Conservation (phyloP, 2,797 vertebrate species). For the Bradypodion ventrale region DNA sequence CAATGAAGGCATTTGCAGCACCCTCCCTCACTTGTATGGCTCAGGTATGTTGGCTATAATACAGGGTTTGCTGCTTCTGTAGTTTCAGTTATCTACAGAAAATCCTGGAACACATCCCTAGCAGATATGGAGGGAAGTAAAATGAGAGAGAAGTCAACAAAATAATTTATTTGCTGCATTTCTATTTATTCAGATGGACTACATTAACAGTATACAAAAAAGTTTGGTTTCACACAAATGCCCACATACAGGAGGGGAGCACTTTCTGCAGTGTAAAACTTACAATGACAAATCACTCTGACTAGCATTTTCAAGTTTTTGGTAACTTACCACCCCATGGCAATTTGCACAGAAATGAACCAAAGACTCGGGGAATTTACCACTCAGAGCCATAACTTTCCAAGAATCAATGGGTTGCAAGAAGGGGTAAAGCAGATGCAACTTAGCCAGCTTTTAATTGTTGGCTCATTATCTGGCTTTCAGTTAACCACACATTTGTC, state of each 20-base stretch:
- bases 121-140: too few relatives aligned
- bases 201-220: neutral
- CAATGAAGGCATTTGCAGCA: too few relatives aligned
- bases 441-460: neutral
- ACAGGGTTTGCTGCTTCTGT: too few relatives aligned
- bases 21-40: too few relatives aligned
- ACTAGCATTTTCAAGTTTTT: neutral
- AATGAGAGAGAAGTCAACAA: neutral
- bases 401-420: neutral
- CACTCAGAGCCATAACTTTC: neutral
- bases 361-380: neutral
- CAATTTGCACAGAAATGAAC: neutral
- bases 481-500: neutral
- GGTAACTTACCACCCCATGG: neutral
- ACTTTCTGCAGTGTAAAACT: neutral
- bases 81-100: too few relatives aligned
- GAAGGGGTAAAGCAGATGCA: neutral
- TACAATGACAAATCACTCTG: neutral
- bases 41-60: too few relatives aligned
- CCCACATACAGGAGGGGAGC: too few relatives aligned
- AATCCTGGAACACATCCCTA: too few relatives aligned
- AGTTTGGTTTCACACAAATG: neutral
- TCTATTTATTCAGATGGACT: neutral
- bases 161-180: neutral
- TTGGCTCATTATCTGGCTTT: conserved; percentile 20